phyloP scores from a whole-genome alignment of 1,140 invertebrate species.

The Steinernema feltiae region DNA sequence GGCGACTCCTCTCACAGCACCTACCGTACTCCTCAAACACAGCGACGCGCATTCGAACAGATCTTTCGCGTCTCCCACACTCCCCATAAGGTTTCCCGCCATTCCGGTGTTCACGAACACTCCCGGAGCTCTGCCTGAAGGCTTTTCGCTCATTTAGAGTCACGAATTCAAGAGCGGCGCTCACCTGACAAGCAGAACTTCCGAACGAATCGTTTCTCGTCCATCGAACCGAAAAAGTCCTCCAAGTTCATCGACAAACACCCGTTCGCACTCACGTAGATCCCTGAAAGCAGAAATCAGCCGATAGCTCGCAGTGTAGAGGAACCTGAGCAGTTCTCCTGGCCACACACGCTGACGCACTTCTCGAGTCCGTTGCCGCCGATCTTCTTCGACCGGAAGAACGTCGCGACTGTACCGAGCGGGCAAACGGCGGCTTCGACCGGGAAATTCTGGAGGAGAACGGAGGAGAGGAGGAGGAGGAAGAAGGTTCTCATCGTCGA shows the following conservation, averaged over 20 bases:
- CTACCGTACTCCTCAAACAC: not conserved
- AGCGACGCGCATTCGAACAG: not conserved
- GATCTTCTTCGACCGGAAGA: not conserved
- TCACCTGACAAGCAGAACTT: not conserved
- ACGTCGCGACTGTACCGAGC: not conserved
- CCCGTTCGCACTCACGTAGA: not conserved
- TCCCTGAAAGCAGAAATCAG: not conserved
- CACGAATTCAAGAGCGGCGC: not conserved
- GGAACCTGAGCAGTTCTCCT: not conserved
- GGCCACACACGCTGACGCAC: not conserved
- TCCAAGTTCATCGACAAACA: not conserved
- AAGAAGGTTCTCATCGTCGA: not conserved
- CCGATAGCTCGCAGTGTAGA: too few species aligned
- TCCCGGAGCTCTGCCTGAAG: not conserved
- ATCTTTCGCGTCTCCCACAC: not conserved
- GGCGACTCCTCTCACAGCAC: not conserved
- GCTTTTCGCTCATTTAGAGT: not conserved
- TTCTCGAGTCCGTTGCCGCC: not conserved
- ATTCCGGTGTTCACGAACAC: slow-evolving; percentile 1
- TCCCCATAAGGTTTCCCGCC: not conserved
- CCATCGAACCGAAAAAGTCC: slow-evolving; percentile 4
- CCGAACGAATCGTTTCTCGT: not conserved
- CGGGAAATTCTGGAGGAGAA: too few species aligned
- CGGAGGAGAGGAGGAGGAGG: not conserved
- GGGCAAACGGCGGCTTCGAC: not conserved